phyloP scores from a whole-genome alignment of 1,140 invertebrate genomes.

The Cydia pomonella region DNA sequence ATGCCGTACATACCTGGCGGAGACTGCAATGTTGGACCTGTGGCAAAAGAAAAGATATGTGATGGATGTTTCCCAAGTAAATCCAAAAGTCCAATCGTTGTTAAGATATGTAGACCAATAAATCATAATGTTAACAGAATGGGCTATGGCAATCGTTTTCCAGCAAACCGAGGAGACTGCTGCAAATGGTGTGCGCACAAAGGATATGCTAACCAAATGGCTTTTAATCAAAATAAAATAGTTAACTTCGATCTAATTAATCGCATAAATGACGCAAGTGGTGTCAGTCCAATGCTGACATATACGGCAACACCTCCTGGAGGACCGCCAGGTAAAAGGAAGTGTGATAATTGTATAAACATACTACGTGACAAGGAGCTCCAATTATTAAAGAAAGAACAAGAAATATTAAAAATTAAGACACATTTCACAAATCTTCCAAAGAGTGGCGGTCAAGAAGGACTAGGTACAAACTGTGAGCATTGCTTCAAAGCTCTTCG shows the following conservation, averaged over 20 bases:
- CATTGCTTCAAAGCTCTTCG: constrained; percentile 1
- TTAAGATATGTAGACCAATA: not conserved
- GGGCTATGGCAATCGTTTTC: not conserved
- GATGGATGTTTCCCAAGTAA: not conserved
- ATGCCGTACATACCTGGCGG: not conserved
- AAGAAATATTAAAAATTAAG: constrained; percentile 15
- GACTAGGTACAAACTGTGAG: constrained; percentile 2
- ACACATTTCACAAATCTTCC: constrained; percentile 5
- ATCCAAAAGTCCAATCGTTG: not conserved
- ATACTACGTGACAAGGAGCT: constrained; percentile 8
- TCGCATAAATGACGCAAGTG: not conserved
- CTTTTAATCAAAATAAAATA: not conserved
- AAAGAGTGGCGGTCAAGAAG: not conserved
- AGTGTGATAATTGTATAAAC: not conserved
- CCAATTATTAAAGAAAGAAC: constrained; percentile 12
- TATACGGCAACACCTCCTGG: constrained; percentile 3
- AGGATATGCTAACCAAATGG: not conserved
- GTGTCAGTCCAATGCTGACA: not conserved
- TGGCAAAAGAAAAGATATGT: not conserved
- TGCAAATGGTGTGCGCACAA: not conserved
- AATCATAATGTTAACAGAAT: not conserved
- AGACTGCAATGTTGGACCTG: not conserved
- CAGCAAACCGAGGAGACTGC: not conserved
- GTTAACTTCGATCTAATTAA: not conserved
- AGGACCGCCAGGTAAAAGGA: constrained; percentile 6